phyloP scores from a whole-genome alignment of 2,113 vertebrate genomes.

The Apaloderma vittatum region DNA sequence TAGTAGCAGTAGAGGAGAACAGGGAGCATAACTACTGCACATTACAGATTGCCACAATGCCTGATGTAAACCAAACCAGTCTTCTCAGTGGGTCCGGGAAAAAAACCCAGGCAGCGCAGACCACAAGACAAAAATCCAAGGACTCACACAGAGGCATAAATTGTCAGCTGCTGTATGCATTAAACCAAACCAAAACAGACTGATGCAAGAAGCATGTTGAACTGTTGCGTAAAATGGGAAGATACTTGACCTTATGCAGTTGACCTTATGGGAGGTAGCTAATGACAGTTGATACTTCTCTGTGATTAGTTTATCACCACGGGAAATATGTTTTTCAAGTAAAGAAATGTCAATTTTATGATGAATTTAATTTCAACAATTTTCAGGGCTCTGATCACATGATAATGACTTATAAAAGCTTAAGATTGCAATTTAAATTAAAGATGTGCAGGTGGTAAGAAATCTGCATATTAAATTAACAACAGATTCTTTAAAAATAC shows the following conservation, averaged over 20 bases:
- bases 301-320: not conserved
- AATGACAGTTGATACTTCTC: not conserved
- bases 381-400: not conserved
- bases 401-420: not conserved
- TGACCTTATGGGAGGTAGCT: not conserved
- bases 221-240: not conserved
- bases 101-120: not conserved
- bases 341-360: not conserved
- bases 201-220: not conserved
- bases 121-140: not conserved
- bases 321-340: not conserved
- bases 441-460: not conserved
- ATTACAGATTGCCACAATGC: not conserved
- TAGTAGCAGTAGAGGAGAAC: not conserved
- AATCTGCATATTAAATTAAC: not conserved
- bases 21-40: not conserved
- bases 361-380: not conserved
- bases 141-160: not conserved
- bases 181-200: not conserved
- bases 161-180: not conserved
- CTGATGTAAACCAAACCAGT: not conserved
- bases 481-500: not conserved
- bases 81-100: not conserved
- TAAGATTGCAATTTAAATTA: conserved; percentile 15
- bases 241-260: not conserved